Base-by-base conservation (phyloP, 2,888 invertebrate genomes). In the Hydroisotoma schaefferi region DNA sequence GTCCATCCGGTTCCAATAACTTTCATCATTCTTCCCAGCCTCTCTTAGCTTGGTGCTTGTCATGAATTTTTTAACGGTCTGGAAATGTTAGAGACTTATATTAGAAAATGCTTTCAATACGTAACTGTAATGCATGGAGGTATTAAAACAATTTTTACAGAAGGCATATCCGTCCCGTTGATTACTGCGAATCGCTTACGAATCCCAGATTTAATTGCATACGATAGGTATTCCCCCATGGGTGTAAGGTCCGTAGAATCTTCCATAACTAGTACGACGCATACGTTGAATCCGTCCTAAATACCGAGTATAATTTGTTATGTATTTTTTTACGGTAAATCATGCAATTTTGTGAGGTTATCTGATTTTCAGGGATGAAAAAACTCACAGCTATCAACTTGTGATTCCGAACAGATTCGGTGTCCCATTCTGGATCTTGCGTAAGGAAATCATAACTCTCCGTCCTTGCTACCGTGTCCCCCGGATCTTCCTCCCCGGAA, bases 261-360 rank as follows among this genome's bases (percentile, higher is more conserved):
- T 49, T 69, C 69, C 57, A 65, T 62, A 20, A 61, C 51, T 29
- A 67, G 12, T 1, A 69, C 64, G 2, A 64, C 44, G 43, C 62
- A 62, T 15, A 56, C 59, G 1, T 54, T 52, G 49, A 67, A 69
- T 6, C 57, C 59, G 38, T 63, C 61, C 62, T 63, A 27, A 2
- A 51, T 28, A 10, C 18, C 29, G 15, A 20, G n/a, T 15, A 28
- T 57, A 38, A 23, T 10, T 49, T 47, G n/a, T 23, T 18, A 18
- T 38, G n/a, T 23, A 47, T 12, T 20, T 22, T 33, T 28, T 53
- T n/a, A 23, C 8, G n/a, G 37, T 33, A 8, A 20, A 40, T 26
- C 10, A 26, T 48, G n/a, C 25, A n/a, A 44, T 54, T 43, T 59
- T 6, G 3, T 23, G 8, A 46, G 15, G 25, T n/a, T 48, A 20